Evolutionary conservation across 2,797 vertebrate genomes (phyloP).

Genomic region (Erpetoichthys calabaricus): DNA sequence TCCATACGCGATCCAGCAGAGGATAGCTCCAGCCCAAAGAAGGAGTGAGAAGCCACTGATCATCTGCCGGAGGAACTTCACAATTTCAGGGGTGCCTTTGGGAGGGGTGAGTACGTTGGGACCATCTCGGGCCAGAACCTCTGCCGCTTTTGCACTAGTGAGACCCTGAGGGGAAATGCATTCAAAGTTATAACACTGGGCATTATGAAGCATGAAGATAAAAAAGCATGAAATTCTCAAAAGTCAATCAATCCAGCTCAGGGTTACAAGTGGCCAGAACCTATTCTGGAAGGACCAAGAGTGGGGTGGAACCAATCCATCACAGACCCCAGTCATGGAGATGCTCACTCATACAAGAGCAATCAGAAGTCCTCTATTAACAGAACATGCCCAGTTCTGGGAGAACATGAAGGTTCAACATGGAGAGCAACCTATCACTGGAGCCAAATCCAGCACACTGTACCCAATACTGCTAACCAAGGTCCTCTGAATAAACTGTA

Average conservation of each 20-base stretch:
- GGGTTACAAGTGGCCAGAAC: no score
- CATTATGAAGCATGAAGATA: not conserved
- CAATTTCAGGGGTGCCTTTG: constrained; percentile 45
- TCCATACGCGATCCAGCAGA: constrained; percentile 54
- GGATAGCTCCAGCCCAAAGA: constrained; percentile 47
- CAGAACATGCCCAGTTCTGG: no score
- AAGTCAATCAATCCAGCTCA: not conserved
- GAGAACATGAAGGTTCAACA: no score
- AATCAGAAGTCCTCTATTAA: no score
- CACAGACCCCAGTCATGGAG: no score
- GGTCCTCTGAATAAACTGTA: no score
- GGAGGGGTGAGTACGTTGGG: constrained; percentile 53
- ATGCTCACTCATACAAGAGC: no score
- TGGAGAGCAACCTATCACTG: no score
- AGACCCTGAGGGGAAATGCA: constrained; percentile 40
- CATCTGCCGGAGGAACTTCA: constrained; percentile 60
- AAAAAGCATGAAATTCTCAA: not conserved
- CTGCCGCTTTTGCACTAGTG: constrained; percentile 39
- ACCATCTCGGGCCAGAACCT: constrained; percentile 45
- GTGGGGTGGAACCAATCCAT: not conserved
- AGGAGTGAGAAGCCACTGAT: constrained; percentile 57
- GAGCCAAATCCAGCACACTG: no score
- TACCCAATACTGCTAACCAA: no score
- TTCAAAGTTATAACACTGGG: not conserved
- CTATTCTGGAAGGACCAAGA: not conserved